Evolutionary conservation across 2,113 vertebrate genomes (phyloP).

Genomic region (Rhinolophus ferrumequinum): DNA sequence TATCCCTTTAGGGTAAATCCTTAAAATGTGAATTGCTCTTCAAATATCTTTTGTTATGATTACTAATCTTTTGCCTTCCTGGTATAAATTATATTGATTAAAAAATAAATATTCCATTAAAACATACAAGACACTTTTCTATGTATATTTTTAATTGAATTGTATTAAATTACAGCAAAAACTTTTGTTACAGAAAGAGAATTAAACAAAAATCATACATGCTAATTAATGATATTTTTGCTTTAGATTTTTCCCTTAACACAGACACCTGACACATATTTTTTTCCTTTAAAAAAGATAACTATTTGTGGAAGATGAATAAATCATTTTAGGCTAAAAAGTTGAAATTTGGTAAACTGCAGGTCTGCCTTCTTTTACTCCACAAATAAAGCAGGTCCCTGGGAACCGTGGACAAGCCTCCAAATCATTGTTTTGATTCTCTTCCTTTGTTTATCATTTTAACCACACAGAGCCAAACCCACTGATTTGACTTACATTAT

Average conservation of each 20-base stretch:
- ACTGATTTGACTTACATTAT: background rate
- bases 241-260: constrained; percentile 3
- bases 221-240: background rate
- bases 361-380: background rate
- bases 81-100: background rate
- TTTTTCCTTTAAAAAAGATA: background rate
- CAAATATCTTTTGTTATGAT: constrained; percentile 22
- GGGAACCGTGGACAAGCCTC: background rate
- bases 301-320: background rate
- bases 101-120: background rate
- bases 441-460: background rate
- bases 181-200: background rate
- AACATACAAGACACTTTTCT: background rate
- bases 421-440: background rate
- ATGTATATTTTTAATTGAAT: background rate
- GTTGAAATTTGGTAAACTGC: background rate
- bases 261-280: background rate
- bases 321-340: background rate
- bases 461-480: background rate
- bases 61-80: background rate
- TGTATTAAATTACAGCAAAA: background rate
- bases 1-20: background rate
- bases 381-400: background rate
- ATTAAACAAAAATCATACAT: constrained; percentile 6
- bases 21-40: background rate